phyloP scores from a whole-genome alignment of 2,888 invertebrate genomes.

The Mycogona germanica region DNA sequence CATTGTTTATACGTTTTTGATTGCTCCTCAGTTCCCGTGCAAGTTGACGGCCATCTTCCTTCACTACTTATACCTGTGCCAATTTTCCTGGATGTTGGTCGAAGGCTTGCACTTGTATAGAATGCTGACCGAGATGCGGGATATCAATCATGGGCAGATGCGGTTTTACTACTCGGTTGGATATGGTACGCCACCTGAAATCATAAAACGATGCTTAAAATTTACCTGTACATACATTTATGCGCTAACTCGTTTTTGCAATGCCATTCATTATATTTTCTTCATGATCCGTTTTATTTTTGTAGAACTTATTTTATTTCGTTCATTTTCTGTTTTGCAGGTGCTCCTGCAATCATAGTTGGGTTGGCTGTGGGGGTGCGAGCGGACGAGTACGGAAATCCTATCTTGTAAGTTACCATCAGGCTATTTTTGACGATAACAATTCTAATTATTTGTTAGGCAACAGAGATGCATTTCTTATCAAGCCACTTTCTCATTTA shows the following conservation, averaged over 20 bases:
- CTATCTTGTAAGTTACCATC: conserved; percentile 65
- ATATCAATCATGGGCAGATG: conserved; percentile 92
- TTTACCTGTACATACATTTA: too few species aligned
- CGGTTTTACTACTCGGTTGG: conserved; percentile 81
- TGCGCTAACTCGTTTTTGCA: too few species aligned
- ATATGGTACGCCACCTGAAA: conserved; percentile 63
- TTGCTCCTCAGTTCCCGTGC: conserved; percentile 54
- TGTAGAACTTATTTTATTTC: too few species aligned
- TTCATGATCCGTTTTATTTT: too few species aligned
- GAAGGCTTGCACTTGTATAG: conserved; percentile 87
- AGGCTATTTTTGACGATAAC: too few species aligned
- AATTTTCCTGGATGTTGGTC: conserved; percentile 83
- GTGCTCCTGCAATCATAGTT: conserved; percentile 69
- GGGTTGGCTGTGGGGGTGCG: conserved; percentile 83
- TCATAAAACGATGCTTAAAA: not conserved
- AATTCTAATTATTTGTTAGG: too few species aligned
- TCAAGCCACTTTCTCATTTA: too few species aligned
- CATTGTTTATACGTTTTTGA: conserved; percentile 14
- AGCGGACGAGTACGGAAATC: conserved; percentile 89
- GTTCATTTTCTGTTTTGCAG: too few species aligned
- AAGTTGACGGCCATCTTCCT: conserved; percentile 79
- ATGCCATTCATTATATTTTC: too few species aligned
- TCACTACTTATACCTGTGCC: conserved; percentile 84
- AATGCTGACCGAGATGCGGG: conserved; percentile 87
- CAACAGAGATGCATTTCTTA: too few species aligned